Evolutionary conservation across 2,113 vertebrate species (phyloP), one percentile per base, ranked within the genome.

Genomic region (Mugil cephalus): DNA sequence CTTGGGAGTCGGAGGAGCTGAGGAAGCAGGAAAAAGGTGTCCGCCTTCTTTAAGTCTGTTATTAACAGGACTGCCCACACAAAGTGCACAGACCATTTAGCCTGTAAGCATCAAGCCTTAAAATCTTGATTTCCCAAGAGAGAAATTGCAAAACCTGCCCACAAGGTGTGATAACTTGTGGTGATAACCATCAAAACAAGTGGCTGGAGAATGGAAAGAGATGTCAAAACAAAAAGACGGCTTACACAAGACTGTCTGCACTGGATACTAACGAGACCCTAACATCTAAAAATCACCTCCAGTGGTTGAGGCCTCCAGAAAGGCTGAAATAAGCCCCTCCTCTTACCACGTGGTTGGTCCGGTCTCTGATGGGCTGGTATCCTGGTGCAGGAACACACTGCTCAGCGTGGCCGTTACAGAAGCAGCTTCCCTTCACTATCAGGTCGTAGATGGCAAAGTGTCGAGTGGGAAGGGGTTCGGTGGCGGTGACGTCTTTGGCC

Each of bases 341-440:
- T 54, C 88, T 63, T 94, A 99, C 98, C 96, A 97, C 82, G 0
- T 96, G 95, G 82, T 94, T 94, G 89, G 69, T 24, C 89, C 93
- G 4, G 0, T 92, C 93, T 60, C 90, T 93, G 77, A 92, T 4
- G 0, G 94, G 94, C 75, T 83, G 94, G 93, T 96, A 96, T 3
- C 95, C 94, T 0, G 91, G 51, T 0, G 94, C 90, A 0, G 96
- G 95, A 2, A 95, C 19, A 10, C 98, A 99, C 54, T 95, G 96
- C 82, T 98, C 96, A 0, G 97, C 96, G 0, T 99, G 97, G 69
- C 98, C 97, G 0, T 98, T 96, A 77, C 98, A 99, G 91, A 97
- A 96, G 89, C 98, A 99, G 93, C 97, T 98, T 74, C 98, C 98
- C 88, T 97, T 98, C 77, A 96, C 95, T 1, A 99, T 97, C 84